A percentile compares a stretch with the other conserved stretches of the same genome.
Evolutionary conservation across 2,888 invertebrate species (phyloP).

Genomic region (Fragum whitleyi): DNA sequence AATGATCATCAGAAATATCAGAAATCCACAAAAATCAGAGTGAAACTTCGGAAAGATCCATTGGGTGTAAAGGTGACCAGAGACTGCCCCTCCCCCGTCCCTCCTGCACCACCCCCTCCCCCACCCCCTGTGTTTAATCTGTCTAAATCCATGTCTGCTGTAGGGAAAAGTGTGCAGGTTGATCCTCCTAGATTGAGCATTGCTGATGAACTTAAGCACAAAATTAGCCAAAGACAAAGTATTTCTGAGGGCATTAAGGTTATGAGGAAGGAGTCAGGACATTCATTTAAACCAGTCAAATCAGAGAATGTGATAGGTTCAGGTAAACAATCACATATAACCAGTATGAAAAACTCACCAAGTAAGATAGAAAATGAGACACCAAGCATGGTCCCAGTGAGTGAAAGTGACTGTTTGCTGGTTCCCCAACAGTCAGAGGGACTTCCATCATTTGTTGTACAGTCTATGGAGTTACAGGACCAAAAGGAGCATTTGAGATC

Average conservation of each 20-base stretch:
- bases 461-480: conserved; percentile 70
- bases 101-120: conserved; percentile 67
- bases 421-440: conserved; percentile 59
- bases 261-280: conserved; percentile 20
- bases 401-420: conserved; percentile 32
- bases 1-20: not conserved
- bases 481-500: conserved; percentile 75
- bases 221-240: conserved; percentile 49
- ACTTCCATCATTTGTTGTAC: conserved; percentile 67
- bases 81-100: conserved; percentile 52
- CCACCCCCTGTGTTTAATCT: conserved; percentile 44
- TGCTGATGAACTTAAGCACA: conserved; percentile 56
- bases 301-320: conserved; percentile 20
- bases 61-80: conserved; percentile 31
- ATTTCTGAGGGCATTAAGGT: conserved; percentile 45
- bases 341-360: not conserved
- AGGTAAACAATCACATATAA: not conserved
- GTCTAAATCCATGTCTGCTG: conserved; percentile 18
- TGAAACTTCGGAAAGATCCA: conserved; percentile 58
- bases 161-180: conserved; percentile 39
- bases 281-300: conserved; percentile 12
- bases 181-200: conserved; percentile 48
- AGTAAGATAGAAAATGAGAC: not conserved
- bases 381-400: not conserved
- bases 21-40: conserved; percentile 37